These are phyloP conservation scores for Agrochola litura DNA, from an alignment of 2,888 invertebrate genomes.

Conservation along the genomic window DNA sequence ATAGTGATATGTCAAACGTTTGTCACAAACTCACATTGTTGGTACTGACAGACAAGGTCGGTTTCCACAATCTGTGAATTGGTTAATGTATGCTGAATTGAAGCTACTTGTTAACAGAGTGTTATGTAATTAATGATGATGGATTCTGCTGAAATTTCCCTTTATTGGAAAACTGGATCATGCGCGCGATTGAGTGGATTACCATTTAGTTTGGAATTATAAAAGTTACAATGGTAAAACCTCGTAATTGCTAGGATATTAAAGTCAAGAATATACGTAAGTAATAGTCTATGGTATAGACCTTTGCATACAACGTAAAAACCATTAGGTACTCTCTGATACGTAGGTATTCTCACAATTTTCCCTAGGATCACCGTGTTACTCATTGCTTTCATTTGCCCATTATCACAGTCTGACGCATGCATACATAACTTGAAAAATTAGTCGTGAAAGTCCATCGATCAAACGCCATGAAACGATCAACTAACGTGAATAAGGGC, in stretches of 20 bases:
- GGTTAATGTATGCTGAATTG: constrained; percentile 35
- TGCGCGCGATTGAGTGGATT: constrained; percentile 6
- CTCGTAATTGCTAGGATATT: constrained; percentile 3
- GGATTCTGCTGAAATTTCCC: constrained; percentile 14
- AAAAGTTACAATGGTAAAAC: constrained; percentile 14
- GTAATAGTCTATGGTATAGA: neutral
- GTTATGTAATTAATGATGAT: constrained; percentile 34
- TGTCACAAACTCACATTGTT: constrained; percentile 52
- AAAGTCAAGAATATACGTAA: constrained; percentile 27
- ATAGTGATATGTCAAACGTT: constrained; percentile 59
- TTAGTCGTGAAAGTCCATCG: constrained; percentile 52
- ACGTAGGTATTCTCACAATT: constrained; percentile 19
- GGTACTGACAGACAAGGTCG: constrained; percentile 54
- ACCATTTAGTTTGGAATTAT: constrained; percentile 5
- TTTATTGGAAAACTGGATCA: constrained; percentile 3
- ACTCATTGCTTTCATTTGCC: constrained; percentile 52
- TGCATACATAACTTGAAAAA: constrained; percentile 49
- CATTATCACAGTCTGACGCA: constrained; percentile 41
- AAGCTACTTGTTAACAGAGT: constrained; percentile 6
- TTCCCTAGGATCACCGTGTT: constrained; percentile 21
- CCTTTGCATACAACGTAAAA: neutral
- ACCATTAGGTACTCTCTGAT: constrained; percentile 3
- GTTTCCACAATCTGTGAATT: constrained; percentile 44
- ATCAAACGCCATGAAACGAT: constrained; percentile 54
- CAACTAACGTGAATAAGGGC: constrained; percentile 52